Percentiles rank a stretch among this genome's conserved stretches.
phyloP scores from a whole-genome alignment of 2,797 vertebrate genomes.

The Saguinus oedipus region DNA sequence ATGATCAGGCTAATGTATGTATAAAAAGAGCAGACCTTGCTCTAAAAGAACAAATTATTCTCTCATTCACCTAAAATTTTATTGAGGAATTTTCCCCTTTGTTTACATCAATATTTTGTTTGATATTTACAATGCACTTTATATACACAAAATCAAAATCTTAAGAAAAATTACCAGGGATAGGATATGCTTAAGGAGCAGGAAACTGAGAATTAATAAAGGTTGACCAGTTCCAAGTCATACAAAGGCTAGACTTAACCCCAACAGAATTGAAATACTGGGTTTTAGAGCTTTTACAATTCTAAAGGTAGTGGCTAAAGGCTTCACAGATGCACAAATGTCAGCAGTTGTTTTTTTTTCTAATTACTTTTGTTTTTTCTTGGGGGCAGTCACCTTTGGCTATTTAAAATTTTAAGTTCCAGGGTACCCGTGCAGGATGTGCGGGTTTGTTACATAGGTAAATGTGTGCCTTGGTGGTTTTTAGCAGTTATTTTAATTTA shows the following conservation, averaged over 20 bases:
- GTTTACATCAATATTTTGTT: background rate
- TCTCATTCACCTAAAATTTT: background rate
- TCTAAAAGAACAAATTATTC: background rate
- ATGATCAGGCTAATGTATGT: background rate
- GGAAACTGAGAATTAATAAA: background rate
- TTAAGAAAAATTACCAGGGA: background rate
- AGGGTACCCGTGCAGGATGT: no score
- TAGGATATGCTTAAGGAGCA: background rate
- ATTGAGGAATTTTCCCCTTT: background rate
- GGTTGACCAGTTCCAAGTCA: background rate
- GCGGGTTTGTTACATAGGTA: no score
- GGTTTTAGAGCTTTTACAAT: background rate
- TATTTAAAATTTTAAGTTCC: no score
- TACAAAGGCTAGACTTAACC: background rate
- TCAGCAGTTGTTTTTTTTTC: background rate
- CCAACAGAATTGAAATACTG: background rate
- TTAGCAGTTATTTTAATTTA: background rate
- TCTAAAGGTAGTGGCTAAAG: background rate
- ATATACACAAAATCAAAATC: background rate
- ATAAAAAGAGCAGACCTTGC: background rate
- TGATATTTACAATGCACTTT: background rate
- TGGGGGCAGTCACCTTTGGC: no score
- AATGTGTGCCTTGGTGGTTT: background rate
- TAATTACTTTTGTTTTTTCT: no score
- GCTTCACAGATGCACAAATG: background rate